Evolutionary conservation across 2,888 invertebrate genomes (phyloP).

Genomic region (Petrolisthes manimaculis): DNA sequence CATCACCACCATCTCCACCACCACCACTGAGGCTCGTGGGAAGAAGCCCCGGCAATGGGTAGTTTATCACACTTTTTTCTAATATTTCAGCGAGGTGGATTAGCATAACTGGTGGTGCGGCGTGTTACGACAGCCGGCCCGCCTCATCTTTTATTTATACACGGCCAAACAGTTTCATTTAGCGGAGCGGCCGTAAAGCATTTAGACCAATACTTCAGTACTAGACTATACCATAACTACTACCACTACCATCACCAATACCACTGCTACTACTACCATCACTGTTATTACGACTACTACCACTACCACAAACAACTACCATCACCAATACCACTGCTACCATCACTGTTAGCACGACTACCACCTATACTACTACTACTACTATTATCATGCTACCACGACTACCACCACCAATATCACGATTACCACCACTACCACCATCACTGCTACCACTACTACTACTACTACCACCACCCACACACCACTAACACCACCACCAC

Average conservation of each 20-base stretch:
- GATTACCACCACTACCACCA: not conserved
- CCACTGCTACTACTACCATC: no score
- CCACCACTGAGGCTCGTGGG: not conserved
- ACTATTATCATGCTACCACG: no score
- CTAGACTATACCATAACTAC: not conserved
- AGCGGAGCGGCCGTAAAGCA: slow-evolving; percentile 1
- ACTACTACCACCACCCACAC: no score
- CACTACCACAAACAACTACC: no score
- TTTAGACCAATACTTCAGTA: not conserved
- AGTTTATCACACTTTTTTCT: slow-evolving; percentile 18
- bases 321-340: no score
- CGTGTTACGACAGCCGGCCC: slow-evolving; percentile 4
- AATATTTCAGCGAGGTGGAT: slow-evolving; percentile 25
- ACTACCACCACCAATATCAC: no score
- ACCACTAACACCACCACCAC: no score
- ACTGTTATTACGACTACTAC: no score
- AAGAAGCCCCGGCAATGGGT: not conserved
- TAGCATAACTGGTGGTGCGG: slow-evolving; percentile 19
- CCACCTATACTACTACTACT: no score
- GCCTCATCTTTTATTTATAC: slow-evolving; percentile 16
- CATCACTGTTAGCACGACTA: no score
- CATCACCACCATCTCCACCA: not conserved
- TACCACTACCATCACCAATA: no score
- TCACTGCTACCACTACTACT: not conserved
- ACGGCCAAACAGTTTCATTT: slow-evolving; percentile 15